Percentiles rank a stretch among this genome's conserved stretches.
These are phyloP conservation scores for Cyclophora albipunctata DNA, from an alignment of 2,888 invertebrate genomes.

Conservation along the genomic window DNA sequence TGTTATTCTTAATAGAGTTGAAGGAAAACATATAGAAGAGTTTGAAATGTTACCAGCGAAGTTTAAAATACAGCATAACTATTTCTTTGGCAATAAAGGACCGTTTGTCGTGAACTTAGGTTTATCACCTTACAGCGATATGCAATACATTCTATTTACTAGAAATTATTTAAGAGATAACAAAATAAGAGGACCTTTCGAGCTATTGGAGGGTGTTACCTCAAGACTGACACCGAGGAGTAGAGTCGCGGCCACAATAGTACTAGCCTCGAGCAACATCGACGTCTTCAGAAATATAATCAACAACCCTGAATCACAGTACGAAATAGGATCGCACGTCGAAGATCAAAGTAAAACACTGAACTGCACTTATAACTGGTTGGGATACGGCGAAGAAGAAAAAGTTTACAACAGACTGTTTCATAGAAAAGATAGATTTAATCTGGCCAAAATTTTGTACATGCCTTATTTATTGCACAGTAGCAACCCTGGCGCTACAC, in stretches of 20 bases:
- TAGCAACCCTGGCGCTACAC: conserved; percentile 91
- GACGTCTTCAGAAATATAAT: conserved; percentile 92
- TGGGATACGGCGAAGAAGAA: conserved; percentile 85
- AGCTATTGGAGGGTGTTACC: conserved; percentile 77
- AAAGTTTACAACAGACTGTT: conserved; percentile 85
- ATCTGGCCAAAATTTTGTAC: conserved; percentile 93
- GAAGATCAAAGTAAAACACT: conserved; percentile 94
- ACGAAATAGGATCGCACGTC: conserved; percentile 96
- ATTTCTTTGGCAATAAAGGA: conserved; percentile 91
- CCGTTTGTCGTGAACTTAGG: conserved; percentile 91
- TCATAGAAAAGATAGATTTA: conserved; percentile 93
- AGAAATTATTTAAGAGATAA: conserved; percentile 92
- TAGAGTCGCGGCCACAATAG: conserved; percentile 93
- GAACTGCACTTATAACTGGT: conserved; percentile 96
- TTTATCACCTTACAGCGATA: conserved; percentile 88
- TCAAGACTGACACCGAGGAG: conserved; percentile 89
- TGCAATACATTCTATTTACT: conserved; percentile 88
- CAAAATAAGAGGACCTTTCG: conserved; percentile 89
- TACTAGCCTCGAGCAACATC: conserved; percentile 93
- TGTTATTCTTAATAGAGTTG: conserved; percentile 84
- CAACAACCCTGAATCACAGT: conserved; percentile 90
- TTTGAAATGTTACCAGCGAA: conserved; percentile 83
- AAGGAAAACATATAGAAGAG: conserved; percentile 81
- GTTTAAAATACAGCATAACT: conserved; percentile 88
- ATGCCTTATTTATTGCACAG: conserved; percentile 93